These are phyloP conservation scores for Vicugna pacos DNA, from an alignment of 2,113 vertebrate species.

Conservation along the genomic window DNA sequence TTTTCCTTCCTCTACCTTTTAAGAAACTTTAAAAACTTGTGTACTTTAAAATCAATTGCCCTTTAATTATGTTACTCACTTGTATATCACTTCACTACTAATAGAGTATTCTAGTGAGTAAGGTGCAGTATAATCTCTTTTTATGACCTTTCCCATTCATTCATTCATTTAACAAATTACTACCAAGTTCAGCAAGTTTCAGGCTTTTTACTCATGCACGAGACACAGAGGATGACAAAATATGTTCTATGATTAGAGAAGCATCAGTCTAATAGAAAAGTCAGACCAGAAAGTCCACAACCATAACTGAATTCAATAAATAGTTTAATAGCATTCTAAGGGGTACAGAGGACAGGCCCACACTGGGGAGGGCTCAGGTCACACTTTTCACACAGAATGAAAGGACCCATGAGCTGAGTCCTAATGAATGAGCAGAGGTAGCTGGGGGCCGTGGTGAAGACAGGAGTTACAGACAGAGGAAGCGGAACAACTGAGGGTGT, in stretches of 20 bases:
- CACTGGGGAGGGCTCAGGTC: background rate
- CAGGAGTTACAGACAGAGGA: background rate
- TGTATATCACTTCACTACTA: background rate
- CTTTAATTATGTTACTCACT: background rate
- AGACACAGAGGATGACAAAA: background rate
- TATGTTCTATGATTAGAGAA: background rate
- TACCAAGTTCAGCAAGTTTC: background rate
- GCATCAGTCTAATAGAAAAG: slow-evolving; percentile 18
- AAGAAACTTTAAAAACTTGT: background rate
- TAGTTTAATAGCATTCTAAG: background rate
- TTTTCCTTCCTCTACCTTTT: background rate
- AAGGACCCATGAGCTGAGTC: background rate
- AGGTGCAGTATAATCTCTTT: background rate
- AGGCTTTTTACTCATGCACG: background rate
- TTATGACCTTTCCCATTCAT: background rate
- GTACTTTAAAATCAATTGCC: background rate
- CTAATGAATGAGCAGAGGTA: background rate
- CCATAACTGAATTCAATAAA: background rate
- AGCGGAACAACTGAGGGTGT: background rate
- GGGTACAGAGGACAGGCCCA: background rate
- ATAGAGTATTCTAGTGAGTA: background rate
- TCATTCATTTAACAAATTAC: background rate
- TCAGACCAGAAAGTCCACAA: background rate
- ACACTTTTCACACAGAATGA: background rate
- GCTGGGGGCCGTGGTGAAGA: background rate